These are phyloP conservation scores for Lucifuga dentata DNA, from an alignment of 2,113 vertebrate genomes.

Conservation along the genomic window DNA sequence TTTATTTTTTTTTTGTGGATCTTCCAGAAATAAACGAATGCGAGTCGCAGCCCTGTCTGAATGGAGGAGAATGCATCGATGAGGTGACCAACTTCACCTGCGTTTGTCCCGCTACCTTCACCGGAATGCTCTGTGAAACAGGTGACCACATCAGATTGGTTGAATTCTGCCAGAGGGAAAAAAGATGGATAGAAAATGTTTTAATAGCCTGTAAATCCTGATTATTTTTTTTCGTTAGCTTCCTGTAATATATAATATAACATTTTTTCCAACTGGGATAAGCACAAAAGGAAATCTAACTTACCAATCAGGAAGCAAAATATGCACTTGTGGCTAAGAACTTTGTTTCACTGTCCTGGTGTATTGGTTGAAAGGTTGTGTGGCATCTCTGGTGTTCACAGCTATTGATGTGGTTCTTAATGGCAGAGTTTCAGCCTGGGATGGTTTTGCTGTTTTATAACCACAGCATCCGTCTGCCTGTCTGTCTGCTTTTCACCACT, in stretches of 20 bases:
- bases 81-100: slow-evolving; percentile 88
- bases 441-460: not conserved
- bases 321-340: slow-evolving; percentile 33
- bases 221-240: slow-evolving; percentile 46
- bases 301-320: slow-evolving; percentile 20
- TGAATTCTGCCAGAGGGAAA: slow-evolving; percentile 8
- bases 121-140: slow-evolving; percentile 90
- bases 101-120: slow-evolving; percentile 84
- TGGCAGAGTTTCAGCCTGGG: not conserved
- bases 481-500: no score
- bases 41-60: slow-evolving; percentile 88
- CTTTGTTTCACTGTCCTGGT: slow-evolving; percentile 4
- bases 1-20: slow-evolving; percentile 12
- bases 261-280: slow-evolving; percentile 53
- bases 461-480: not conserved
- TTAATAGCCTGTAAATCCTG: slow-evolving; percentile 33
- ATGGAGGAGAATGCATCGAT: slow-evolving; percentile 87
- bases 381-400: slow-evolving; percentile 10
- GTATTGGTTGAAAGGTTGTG: slow-evolving; percentile 18
- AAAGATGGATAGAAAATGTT: slow-evolving; percentile 44
- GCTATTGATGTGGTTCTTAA: slow-evolving; percentile 17
- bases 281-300: slow-evolving; percentile 44
- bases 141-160: slow-evolving; percentile 76
- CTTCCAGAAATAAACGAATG: slow-evolving; percentile 89
- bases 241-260: slow-evolving; percentile 40